A percentile compares a stretch with the other conserved stretches of the same genome.
phyloP scores from a whole-genome alignment of 2,888 invertebrate genomes.

The Chorisops tibialis region DNA sequence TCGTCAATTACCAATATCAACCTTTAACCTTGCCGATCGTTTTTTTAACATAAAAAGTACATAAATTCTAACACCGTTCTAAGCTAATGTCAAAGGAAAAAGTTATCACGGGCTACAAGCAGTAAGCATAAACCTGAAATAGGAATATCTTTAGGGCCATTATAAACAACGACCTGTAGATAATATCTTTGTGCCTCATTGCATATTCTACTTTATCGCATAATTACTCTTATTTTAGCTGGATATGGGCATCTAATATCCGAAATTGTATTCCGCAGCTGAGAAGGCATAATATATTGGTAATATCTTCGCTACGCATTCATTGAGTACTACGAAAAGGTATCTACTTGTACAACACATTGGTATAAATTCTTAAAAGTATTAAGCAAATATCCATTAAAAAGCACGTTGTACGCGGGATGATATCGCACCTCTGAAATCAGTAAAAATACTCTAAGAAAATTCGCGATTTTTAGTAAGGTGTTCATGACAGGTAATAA shows the following conservation, averaged over 20 bases:
- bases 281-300: too few species aligned
- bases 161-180: background rate
- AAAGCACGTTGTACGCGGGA: too few species aligned
- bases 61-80: slow-evolving; percentile 8
- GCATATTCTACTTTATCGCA: slow-evolving; percentile 2
- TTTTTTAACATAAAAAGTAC: slow-evolving; percentile 15
- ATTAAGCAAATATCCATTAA: too few species aligned
- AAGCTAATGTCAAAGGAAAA: slow-evolving; percentile 16
- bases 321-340: too few species aligned
- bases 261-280: too few species aligned
- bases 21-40: background rate
- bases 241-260: too few species aligned
- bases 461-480: slow-evolving; percentile 1
- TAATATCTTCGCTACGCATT: too few species aligned
- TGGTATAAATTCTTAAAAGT: too few species aligned
- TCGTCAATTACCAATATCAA: too few species aligned
- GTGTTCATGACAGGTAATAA: background rate
- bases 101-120: slow-evolving; percentile 1
- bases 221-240: background rate
- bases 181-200: background rate
- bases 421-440: too few species aligned
- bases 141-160: background rate
- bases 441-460: too few species aligned
- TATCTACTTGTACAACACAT: too few species aligned
- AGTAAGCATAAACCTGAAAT: background rate